Percentiles rank a stretch among this genome's conserved stretches.
Evolutionary conservation across 2,888 invertebrate species (phyloP).

Genomic region (Clanis bilineata): DNA sequence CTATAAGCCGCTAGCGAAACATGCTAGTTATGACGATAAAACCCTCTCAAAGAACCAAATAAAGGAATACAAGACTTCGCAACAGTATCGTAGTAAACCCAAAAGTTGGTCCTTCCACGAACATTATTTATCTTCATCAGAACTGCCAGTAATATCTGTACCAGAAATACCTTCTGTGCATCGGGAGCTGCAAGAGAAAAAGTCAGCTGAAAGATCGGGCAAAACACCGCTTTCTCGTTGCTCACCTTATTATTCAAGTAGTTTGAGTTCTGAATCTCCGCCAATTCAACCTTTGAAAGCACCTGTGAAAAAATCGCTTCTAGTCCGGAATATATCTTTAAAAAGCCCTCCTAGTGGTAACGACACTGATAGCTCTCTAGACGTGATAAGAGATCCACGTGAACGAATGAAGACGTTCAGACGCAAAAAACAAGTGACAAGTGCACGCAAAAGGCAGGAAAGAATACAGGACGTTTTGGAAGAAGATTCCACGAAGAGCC

Average conservation of each 20-base stretch:
- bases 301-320: constrained; percentile 84
- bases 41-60: constrained; percentile 84
- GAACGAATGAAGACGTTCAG: constrained; percentile 86
- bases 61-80: constrained; percentile 83
- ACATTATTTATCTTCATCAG: constrained; percentile 81
- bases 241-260: constrained; percentile 89
- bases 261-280: constrained; percentile 88
- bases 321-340: constrained; percentile 82
- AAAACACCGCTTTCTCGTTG: constrained; percentile 85
- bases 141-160: constrained; percentile 78
- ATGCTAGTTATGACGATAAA: constrained; percentile 85
- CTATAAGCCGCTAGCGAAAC: constrained; percentile 83
- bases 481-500: constrained; percentile 77
- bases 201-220: constrained; percentile 67
- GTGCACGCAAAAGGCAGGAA: constrained; percentile 80
- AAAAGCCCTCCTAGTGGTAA: constrained; percentile 89
- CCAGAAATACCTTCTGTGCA: constrained; percentile 77
- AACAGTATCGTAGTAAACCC: constrained; percentile 80
- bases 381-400: constrained; percentile 85
- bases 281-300: constrained; percentile 85
- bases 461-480: constrained; percentile 80
- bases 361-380: constrained; percentile 87
- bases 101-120: constrained; percentile 86
- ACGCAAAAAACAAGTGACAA: constrained; percentile 84
- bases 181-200: constrained; percentile 73